These are phyloP conservation scores for Agrenia bidenticulata DNA, from an alignment of 2,888 invertebrate species.

Conservation along the genomic window DNA sequence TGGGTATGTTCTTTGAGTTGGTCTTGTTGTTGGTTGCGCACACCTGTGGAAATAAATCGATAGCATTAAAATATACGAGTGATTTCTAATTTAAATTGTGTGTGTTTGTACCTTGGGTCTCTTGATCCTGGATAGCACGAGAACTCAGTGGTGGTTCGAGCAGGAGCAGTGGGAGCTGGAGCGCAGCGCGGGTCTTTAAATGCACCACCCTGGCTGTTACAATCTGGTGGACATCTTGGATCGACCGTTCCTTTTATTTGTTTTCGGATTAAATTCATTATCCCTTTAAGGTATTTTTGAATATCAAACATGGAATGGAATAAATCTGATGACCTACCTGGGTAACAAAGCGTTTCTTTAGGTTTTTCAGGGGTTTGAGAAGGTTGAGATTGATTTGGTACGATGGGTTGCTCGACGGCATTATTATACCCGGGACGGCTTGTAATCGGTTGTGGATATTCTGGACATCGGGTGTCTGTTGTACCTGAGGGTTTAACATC, in stretches of 20 bases:
- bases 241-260: conserved; percentile 12
- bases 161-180: conserved; percentile 19
- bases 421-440: too few species aligned
- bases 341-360: conserved; percentile 54
- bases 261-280: too few species aligned
- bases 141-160: conserved; percentile 17
- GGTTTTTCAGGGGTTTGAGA: not conserved
- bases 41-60: conserved; percentile 33
- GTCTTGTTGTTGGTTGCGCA: conserved; percentile 17
- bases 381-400: not conserved
- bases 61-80: too few species aligned
- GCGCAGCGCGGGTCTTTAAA: conserved; percentile 14
- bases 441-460: too few species aligned
- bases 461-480: conserved; percentile 52
- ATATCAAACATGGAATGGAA: too few species aligned
- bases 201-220: conserved; percentile 23
- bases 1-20: conserved; percentile 4
- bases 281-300: too few species aligned
- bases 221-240: conserved; percentile 30
- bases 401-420: not conserved
- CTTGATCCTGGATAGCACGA: conserved; percentile 31
- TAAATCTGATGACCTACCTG: conserved; percentile 20
- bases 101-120: conserved; percentile 26
- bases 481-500: conserved; percentile 53
- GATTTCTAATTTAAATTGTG: not conserved